Conservation (phyloP, 2,888 invertebrate genomes). For the Cheiracanthium punctorium region DNA sequence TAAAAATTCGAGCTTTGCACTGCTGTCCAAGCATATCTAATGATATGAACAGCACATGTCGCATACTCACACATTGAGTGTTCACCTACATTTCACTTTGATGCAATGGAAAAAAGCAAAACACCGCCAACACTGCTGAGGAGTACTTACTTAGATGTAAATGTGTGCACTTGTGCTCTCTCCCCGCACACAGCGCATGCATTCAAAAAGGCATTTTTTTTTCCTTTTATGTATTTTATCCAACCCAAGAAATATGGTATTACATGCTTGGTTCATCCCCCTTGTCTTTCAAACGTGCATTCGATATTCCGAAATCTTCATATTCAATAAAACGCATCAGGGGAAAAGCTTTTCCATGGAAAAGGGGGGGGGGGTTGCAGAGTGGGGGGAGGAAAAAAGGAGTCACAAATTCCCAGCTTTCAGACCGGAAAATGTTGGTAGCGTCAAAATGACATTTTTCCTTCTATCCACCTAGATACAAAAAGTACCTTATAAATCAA, state of each 20-base stretch:
- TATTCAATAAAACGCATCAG: conserved; percentile 43
- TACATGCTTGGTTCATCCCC: background rate
- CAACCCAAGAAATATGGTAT: conserved; percentile 5
- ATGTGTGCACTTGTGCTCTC: no score
- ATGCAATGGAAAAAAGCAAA: no score
- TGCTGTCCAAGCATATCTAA: no score
- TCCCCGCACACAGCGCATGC: no score
- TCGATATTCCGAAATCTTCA: conserved; percentile 50
- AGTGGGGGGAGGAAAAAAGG: conserved; percentile 14
- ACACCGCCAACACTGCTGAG: no score
- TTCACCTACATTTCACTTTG: no score
- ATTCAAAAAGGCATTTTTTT: background rate
- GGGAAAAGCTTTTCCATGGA: background rate
- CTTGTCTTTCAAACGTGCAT: conserved; percentile 8
- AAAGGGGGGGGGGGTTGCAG: background rate
- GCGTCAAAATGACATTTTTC: conserved; percentile 67
- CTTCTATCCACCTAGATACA: background rate
- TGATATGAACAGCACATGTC: no score
- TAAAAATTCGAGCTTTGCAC: no score
- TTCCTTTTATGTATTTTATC: background rate
- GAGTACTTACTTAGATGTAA: no score
- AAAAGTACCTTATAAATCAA: conserved; percentile 68
- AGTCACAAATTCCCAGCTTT: conserved; percentile 62
- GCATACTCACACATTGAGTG: no score
- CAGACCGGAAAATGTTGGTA: conserved; percentile 58